These are phyloP conservation scores for Hydractinia echinata DNA, from an alignment of 30 jellyfish, hydroid and myxozoan genomes.

Conservation along the genomic window DNA sequence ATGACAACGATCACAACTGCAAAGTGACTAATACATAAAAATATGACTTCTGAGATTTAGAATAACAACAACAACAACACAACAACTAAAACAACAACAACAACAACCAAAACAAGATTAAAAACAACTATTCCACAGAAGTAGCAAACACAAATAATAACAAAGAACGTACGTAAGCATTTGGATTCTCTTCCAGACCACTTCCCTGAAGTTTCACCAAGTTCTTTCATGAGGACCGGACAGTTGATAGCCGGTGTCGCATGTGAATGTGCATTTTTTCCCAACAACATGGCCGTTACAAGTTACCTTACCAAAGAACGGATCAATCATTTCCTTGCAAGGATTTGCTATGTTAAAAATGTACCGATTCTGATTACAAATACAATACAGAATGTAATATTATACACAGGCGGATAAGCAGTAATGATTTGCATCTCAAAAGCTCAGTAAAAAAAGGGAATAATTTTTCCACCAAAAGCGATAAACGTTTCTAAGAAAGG, in stretches of 20 bases:
- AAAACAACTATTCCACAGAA: neutral
- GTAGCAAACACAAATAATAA: neutral
- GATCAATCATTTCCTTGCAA: conserved; percentile 49
- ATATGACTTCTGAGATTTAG: neutral
- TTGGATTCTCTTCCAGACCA: conserved; percentile 56
- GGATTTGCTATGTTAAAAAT: conserved; percentile 44
- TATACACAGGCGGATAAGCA: neutral
- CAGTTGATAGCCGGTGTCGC: conserved; percentile 56
- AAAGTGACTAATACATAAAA: neutral
- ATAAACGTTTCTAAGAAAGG: too few relatives aligned
- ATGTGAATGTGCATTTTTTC: conserved; percentile 50
- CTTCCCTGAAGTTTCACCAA: conserved; percentile 58
- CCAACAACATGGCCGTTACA: conserved; percentile 72
- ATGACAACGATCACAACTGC: neutral
- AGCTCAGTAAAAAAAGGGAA: neutral
- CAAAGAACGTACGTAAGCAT: conserved; percentile 58
- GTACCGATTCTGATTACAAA: neutral
- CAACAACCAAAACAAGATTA: neutral
- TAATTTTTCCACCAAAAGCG: neutral
- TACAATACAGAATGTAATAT: neutral
- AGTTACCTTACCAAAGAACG: conserved; percentile 50
- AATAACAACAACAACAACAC: neutral
- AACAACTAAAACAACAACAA: neutral
- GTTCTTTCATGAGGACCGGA: conserved; percentile 33
- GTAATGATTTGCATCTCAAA: neutral